A percentile compares a stretch with the other conserved stretches of the same genome.
Evolutionary conservation across 2,888 invertebrate genomes (phyloP).

Genomic region (Ypsolopha sequella): DNA sequence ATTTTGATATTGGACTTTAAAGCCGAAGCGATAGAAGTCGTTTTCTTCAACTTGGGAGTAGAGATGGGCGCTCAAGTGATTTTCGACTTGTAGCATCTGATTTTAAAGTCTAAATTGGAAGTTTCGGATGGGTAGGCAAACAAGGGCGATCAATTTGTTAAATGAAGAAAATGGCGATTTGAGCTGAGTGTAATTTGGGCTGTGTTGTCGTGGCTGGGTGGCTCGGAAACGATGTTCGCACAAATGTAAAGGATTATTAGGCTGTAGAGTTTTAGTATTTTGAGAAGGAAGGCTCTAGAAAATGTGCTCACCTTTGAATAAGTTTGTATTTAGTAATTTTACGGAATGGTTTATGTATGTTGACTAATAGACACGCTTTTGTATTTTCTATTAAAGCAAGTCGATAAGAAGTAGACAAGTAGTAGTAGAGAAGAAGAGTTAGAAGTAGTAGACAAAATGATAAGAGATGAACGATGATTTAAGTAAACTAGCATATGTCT

Average conservation of each 20-base stretch:
- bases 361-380: too few species aligned
- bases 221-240: conserved; percentile 34
- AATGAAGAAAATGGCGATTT: conserved; percentile 37
- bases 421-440: too few species aligned
- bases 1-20: conserved; percentile 51
- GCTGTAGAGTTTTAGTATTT: too few species aligned
- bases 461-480: too few species aligned
- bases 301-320: too few species aligned
- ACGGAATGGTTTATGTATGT: too few species aligned
- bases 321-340: too few species aligned
- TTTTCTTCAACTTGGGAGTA: background rate
- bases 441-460: too few species aligned
- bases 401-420: too few species aligned
- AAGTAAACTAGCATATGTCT: too few species aligned
- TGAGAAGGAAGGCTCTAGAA: too few species aligned
- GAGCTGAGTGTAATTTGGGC: conserved; percentile 52
- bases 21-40: background rate
- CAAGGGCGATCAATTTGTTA: conserved; percentile 62
- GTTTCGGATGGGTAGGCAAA: conserved; percentile 19
- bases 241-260: conserved; percentile 18
- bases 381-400: too few species aligned
- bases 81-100: conserved; percentile 27
- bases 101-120: conserved; percentile 27
- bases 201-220: conserved; percentile 37
- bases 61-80: conserved; percentile 15